A percentile compares a stretch with the other conserved stretches of the same genome.
phyloP scores from a whole-genome alignment of 2,113 vertebrate species.

The Psophia crepitans region DNA sequence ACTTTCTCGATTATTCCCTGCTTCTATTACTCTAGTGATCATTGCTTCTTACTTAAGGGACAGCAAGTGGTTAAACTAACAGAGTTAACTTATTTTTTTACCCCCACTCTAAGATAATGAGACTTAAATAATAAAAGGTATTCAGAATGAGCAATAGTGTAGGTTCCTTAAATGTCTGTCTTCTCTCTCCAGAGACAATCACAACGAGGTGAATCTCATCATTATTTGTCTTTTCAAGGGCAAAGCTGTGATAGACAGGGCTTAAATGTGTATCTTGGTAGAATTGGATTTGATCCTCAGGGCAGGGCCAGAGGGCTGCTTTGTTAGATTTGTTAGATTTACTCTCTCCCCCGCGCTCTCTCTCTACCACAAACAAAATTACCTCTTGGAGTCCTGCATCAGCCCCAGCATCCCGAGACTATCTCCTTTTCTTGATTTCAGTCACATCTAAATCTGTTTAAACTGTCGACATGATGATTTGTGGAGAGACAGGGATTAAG shows the following conservation, averaged over 20 bases:
- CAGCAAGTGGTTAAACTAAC: constrained; percentile 1
- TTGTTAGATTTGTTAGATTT: constrained; percentile 85
- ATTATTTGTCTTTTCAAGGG: constrained; percentile 86
- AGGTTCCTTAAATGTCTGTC: constrained; percentile 39
- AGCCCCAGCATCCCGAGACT: constrained; percentile 69
- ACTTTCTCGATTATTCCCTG: background rate
- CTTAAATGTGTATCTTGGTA: constrained; percentile 89
- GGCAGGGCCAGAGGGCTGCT: constrained; percentile 80
- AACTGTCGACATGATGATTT: constrained; percentile 73
- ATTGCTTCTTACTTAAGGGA: background rate
- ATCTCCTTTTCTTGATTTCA: constrained; percentile 76
- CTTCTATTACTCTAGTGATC: background rate
- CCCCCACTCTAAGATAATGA: background rate
- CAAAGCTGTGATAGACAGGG: constrained; percentile 85
- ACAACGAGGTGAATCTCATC: constrained; percentile 74
- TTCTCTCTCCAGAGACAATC: constrained; percentile 66
- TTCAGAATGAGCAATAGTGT: constrained; percentile 13
- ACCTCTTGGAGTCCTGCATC: constrained; percentile 72
- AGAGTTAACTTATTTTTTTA: background rate
- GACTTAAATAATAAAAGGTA: background rate
- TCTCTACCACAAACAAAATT: constrained; percentile 82
- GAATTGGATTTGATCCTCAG: constrained; percentile 91
- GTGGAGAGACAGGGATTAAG: constrained; percentile 73
- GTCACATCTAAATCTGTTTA: constrained; percentile 79
- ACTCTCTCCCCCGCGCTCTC: constrained; percentile 59